Evolutionary conservation across 2,888 invertebrate species (phyloP).

Genomic region (Anodontia alba): DNA sequence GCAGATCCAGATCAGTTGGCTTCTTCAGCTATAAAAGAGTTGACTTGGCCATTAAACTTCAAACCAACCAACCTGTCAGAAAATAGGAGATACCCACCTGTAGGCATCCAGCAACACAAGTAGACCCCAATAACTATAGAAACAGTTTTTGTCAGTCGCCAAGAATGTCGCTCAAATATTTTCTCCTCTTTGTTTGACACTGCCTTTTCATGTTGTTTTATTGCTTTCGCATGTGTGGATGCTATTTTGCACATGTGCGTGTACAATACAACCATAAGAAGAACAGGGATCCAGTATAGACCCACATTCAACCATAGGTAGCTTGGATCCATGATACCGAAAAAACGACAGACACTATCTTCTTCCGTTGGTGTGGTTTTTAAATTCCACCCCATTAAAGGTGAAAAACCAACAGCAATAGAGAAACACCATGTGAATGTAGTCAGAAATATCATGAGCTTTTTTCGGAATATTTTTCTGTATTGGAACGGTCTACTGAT

Average conservation of each 20-base stretch:
- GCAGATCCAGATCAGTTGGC: not conserved
- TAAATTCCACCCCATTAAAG: conserved; percentile 65
- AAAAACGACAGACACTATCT: conserved; percentile 62
- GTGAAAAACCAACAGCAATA: conserved; percentile 59
- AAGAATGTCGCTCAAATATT: conserved; percentile 55
- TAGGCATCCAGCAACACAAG: conserved; percentile 68
- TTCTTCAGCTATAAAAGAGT: not conserved
- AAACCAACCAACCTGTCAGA: too few relatives aligned
- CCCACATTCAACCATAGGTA: conserved; percentile 55
- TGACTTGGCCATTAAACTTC: too few relatives aligned
- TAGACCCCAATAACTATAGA: conserved; percentile 66
- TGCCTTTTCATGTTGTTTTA: conserved; percentile 48
- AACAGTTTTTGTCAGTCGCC: conserved; percentile 70
- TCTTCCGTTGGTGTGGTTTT: conserved; percentile 31
- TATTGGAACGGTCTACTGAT: conserved; percentile 64
- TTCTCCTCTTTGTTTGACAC: conserved; percentile 21
- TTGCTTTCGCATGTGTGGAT: conserved; percentile 56
- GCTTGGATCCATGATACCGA: conserved; percentile 54
- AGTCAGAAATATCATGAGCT: conserved; percentile 45
- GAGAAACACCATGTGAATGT: conserved; percentile 61
- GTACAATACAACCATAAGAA: conserved; percentile 63
- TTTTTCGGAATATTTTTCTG: conserved; percentile 54
- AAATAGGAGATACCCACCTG: conserved; percentile 46
- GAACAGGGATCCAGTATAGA: conserved; percentile 62
- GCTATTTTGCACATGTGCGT: conserved; percentile 63